phyloP scores from a whole-genome alignment of 2,888 invertebrate genomes.

The Theretra japonica region DNA sequence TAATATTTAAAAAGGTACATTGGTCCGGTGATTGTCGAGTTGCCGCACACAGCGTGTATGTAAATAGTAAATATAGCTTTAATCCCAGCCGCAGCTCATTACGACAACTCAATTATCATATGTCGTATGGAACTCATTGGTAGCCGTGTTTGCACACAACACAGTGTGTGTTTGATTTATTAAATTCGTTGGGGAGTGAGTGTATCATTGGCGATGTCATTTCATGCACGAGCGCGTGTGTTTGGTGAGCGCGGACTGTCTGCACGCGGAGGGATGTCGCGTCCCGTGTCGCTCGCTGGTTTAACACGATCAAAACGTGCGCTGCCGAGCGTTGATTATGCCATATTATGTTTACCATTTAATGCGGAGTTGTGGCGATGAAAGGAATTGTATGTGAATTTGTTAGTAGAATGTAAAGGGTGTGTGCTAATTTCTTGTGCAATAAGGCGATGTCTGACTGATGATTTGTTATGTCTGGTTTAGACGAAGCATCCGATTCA shows the following conservation, averaged over 20 bases:
- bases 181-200: slow-evolving; percentile 51
- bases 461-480: too few species aligned
- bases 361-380: not conserved
- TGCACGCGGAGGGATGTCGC: slow-evolving; percentile 12
- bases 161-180: slow-evolving; percentile 42
- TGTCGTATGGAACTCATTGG: slow-evolving; percentile 3
- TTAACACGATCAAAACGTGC: slow-evolving; percentile 1
- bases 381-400: too few species aligned
- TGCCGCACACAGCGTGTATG: too few species aligned
- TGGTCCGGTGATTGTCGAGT: too few species aligned
- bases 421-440: too few species aligned
- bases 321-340: not conserved
- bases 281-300: not conserved
- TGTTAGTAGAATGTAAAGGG: too few species aligned
- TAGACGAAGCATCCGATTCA: too few species aligned
- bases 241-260: slow-evolving; percentile 53
- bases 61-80: not conserved
- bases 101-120: not conserved
- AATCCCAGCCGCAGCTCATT: slow-evolving; percentile 18
- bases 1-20: too few species aligned
- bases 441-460: too few species aligned
- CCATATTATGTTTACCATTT: not conserved
- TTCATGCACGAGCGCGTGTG: slow-evolving; percentile 64
- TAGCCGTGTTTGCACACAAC: slow-evolving; percentile 18
- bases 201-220: slow-evolving; percentile 66